Conservation (phyloP, 2,797 vertebrate species). For the Oreonectes daqikongensis region DNA sequence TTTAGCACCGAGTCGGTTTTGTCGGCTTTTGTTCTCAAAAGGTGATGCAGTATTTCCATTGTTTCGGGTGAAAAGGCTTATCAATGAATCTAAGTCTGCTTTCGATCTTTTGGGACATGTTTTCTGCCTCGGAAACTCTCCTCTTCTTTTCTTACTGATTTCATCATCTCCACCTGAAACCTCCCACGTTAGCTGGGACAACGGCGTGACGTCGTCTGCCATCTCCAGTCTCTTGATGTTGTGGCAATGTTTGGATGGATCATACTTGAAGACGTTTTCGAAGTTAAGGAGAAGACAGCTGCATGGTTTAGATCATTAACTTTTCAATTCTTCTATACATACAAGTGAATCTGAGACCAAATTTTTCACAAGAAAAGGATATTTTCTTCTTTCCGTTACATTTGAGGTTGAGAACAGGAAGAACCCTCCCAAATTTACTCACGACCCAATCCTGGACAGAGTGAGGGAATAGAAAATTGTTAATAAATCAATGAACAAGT, state of each 20-base stretch:
- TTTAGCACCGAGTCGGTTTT: slow-evolving; percentile 25
- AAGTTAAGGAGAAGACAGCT: slow-evolving; percentile 69
- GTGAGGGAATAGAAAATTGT: slow-evolving; percentile 51
- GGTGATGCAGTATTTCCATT: slow-evolving; percentile 8
- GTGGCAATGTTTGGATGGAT: slow-evolving; percentile 96
- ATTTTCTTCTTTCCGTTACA: slow-evolving; percentile 79
- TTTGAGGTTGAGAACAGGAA: slow-evolving; percentile 86
- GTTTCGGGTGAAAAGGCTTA: background rate
- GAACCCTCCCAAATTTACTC: slow-evolving; percentile 92
- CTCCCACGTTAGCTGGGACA: slow-evolving; percentile 86
- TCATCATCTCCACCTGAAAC: slow-evolving; percentile 78
- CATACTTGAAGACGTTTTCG: slow-evolving; percentile 85
- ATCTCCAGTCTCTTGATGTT: slow-evolving; percentile 86
- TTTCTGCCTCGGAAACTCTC: slow-evolving; percentile 76
- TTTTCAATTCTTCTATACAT: background rate
- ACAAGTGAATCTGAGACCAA: background rate
- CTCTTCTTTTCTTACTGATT: slow-evolving; percentile 81
- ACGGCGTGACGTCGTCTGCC: slow-evolving; percentile 60
- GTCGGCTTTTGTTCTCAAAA: slow-evolving; percentile 39
- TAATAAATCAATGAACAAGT: background rate
- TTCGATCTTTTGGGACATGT: slow-evolving; percentile 68
- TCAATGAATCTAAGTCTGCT: slow-evolving; percentile 4
- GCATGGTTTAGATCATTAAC: background rate
- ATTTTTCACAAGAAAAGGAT: slow-evolving; percentile 76
- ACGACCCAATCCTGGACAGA: slow-evolving; percentile 90